phyloP scores from a whole-genome alignment of 2,888 invertebrate genomes.

The Acronicta aceris region DNA sequence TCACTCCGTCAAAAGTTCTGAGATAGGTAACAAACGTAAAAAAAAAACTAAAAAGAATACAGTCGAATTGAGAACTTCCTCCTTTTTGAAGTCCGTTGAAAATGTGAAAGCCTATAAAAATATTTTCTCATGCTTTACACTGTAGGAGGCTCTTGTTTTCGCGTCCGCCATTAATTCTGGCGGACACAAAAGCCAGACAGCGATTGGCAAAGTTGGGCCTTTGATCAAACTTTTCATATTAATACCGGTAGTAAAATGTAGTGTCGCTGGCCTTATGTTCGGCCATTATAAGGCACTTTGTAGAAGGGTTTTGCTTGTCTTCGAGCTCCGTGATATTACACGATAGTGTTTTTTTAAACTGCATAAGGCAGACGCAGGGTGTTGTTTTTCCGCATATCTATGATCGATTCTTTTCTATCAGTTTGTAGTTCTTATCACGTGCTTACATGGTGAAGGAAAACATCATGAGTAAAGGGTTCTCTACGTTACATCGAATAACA shows the following conservation, averaged over 20 bases:
- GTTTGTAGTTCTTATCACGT: too few species aligned
- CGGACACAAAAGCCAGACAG: conserved; percentile 66
- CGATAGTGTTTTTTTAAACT: neutral
- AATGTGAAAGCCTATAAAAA: conserved; percentile 18
- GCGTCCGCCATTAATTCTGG: conserved; percentile 66
- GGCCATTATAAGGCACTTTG: conserved; percentile 42
- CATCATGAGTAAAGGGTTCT: too few species aligned
- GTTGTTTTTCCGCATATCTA: too few species aligned
- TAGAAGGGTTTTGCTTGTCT: conserved; percentile 25
- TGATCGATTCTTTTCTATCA: too few species aligned
- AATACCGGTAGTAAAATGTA: conserved; percentile 61
- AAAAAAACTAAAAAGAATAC: too few species aligned
- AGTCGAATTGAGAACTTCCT: too few species aligned
- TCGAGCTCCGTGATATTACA: neutral
- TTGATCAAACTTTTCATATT: conserved; percentile 78
- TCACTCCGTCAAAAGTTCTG: too few species aligned
- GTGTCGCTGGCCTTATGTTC: conserved; percentile 43
- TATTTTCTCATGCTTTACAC: conserved; percentile 29
- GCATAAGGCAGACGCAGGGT: too few species aligned
- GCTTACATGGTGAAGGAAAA: too few species aligned
- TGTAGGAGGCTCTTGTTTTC: conserved; percentile 46
- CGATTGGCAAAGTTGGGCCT: conserved; percentile 77
- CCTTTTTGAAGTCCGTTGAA: too few species aligned
- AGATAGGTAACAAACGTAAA: too few species aligned
- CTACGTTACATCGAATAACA: too few species aligned